These are phyloP conservation scores for Scytalopus superciliaris DNA, from an alignment of 2,113 vertebrate species.

Conservation along the genomic window DNA sequence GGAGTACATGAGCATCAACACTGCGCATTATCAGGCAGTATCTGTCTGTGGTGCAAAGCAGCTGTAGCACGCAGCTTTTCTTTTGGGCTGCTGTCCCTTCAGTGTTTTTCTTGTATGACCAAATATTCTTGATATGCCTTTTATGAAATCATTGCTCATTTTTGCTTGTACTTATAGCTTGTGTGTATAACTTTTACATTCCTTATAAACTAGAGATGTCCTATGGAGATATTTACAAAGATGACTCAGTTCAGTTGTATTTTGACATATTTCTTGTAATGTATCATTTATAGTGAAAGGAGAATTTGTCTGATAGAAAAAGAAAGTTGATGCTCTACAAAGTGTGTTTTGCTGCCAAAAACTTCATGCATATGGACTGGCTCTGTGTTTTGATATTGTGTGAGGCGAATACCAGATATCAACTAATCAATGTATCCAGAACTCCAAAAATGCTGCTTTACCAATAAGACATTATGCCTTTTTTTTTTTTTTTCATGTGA, in stretches of 20 bases:
- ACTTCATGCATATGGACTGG: background rate
- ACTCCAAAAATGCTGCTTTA: conserved; percentile 8
- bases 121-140: background rate
- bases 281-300: background rate
- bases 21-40: background rate
- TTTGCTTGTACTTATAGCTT: background rate
- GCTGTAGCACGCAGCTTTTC: background rate
- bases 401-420: conserved; percentile 19
- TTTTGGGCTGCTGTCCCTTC: background rate
- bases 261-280: conserved; percentile 22
- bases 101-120: background rate
- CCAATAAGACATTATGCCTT: background rate
- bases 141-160: background rate
- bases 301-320: background rate
- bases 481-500: background rate
- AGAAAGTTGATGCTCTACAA: background rate
- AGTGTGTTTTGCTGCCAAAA: background rate
- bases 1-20: background rate
- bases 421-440: conserved; percentile 23
- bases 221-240: background rate
- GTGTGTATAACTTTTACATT: background rate
- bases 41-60: background rate
- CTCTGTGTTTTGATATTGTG: conserved; percentile 12
- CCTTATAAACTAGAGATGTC: background rate
- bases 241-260: background rate